phyloP scores from a whole-genome alignment of 2,797 vertebrate species.

The Garrulus glandarius region DNA sequence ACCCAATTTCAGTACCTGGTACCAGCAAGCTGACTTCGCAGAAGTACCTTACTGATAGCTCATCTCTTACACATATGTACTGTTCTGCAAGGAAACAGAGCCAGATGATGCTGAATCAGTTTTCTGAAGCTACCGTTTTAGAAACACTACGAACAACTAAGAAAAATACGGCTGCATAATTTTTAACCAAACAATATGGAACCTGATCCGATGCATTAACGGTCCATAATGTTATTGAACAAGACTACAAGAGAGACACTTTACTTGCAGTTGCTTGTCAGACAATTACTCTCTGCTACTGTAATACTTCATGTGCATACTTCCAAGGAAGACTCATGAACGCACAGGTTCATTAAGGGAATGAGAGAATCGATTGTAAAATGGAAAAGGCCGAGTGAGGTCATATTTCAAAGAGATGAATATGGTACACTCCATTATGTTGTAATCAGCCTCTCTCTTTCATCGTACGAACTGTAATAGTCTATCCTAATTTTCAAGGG shows the following conservation, averaged over 20 bases:
- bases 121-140: constrained; percentile 32
- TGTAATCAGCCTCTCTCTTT: constrained; percentile 83
- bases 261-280: constrained; percentile 79
- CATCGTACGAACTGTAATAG: constrained; percentile 78
- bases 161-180: constrained; percentile 46
- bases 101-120: not conserved
- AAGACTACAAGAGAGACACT: constrained; percentile 77
- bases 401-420: constrained; percentile 86
- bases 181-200: constrained; percentile 69
- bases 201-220: constrained; percentile 74
- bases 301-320: constrained; percentile 80
- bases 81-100: not conserved
- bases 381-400: constrained; percentile 80
- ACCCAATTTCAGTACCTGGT: not conserved
- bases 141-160: not conserved
- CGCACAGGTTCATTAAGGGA: constrained; percentile 82
- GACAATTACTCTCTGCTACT: constrained; percentile 79
- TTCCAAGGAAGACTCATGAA: constrained; percentile 79
- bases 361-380: constrained; percentile 84
- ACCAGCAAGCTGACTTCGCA: not conserved
- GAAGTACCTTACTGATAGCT: not conserved
- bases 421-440: constrained; percentile 84
- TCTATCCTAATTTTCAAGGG: constrained; percentile 75
- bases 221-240: constrained; percentile 79
- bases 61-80: not conserved